phyloP scores from a whole-genome alignment of 1,140 invertebrate genomes.

The Aphidius ervi region DNA sequence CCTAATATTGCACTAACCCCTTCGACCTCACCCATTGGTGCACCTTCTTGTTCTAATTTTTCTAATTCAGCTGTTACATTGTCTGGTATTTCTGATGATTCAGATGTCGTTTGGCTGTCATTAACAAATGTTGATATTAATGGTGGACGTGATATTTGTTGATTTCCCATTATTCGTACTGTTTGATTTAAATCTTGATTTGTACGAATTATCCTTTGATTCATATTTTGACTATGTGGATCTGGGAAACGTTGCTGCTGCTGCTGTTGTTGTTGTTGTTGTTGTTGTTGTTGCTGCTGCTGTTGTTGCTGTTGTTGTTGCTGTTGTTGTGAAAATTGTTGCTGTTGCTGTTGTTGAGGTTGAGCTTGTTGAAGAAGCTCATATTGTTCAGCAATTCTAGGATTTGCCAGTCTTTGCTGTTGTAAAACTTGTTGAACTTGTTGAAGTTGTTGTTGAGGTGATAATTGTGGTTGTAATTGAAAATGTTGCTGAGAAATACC shows the following conservation, averaged over 20 bases:
- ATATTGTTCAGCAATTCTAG: constrained; percentile 41
- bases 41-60: constrained; percentile 71
- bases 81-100: constrained; percentile 67
- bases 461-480: constrained; percentile 36
- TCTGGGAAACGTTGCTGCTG: constrained; percentile 43
- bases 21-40: constrained; percentile 67
- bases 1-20: constrained; percentile 73
- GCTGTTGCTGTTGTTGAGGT: background rate
- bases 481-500: constrained; percentile 38
- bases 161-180: constrained; percentile 38
- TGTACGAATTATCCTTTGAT: constrained; percentile 39
- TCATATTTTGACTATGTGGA: constrained; percentile 32
- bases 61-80: constrained; percentile 74
- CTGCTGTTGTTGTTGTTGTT: constrained; percentile 3
- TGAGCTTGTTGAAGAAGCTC: constrained; percentile 37
- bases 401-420: constrained; percentile 38
- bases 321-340: constrained; percentile 2
- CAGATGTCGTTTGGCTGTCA: constrained; percentile 38
- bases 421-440: constrained; percentile 35
- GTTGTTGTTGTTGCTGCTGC: constrained; percentile 7
- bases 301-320: background rate
- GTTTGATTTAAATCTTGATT: constrained; percentile 41
- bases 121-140: constrained; percentile 38
- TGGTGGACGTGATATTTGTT: constrained; percentile 37
- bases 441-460: constrained; percentile 29